Evolutionary conservation across 2,888 invertebrate genomes (phyloP).

Genomic region (Dioctria linearis): DNA sequence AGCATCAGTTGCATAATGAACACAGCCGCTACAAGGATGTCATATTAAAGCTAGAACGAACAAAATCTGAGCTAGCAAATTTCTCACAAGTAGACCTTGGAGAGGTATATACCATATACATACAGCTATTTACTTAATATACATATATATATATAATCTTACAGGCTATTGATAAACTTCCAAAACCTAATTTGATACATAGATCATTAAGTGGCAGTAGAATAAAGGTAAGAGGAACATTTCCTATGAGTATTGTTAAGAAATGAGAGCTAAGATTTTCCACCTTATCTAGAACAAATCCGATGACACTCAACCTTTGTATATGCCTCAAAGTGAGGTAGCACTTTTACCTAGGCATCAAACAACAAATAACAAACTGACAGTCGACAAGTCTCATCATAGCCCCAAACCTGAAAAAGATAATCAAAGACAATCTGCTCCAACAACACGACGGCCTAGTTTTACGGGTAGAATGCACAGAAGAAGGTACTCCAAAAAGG

Average conservation of each 20-base stretch:
- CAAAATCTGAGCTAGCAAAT: slow-evolving; percentile 66
- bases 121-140: too few species aligned
- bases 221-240: neutral
- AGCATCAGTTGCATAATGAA: slow-evolving; percentile 80
- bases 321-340: too few species aligned
- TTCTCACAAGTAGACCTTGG: slow-evolving; percentile 66
- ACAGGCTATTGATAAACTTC: slow-evolving; percentile 3
- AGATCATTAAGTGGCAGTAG: slow-evolving; percentile 49
- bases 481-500: slow-evolving; percentile 6
- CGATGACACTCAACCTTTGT: too few species aligned
- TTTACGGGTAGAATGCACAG: neutral
- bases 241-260: too few species aligned
- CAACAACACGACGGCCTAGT: slow-evolving; percentile 5
- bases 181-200: slow-evolving; percentile 1
- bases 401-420: neutral
- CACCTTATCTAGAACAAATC: too few species aligned
- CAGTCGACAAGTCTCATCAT: neutral
- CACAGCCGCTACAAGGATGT: slow-evolving; percentile 80
- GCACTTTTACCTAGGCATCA: too few species aligned
- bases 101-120: slow-evolving; percentile 59
- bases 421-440: neutral
- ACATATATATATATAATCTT: too few species aligned
- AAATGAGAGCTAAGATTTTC: too few species aligned
- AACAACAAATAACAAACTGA: too few species aligned
- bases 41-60: slow-evolving; percentile 76